These are phyloP conservation scores for Zootoca vivipara DNA, from an alignment of 2,113 vertebrate species.

Conservation along the genomic window DNA sequence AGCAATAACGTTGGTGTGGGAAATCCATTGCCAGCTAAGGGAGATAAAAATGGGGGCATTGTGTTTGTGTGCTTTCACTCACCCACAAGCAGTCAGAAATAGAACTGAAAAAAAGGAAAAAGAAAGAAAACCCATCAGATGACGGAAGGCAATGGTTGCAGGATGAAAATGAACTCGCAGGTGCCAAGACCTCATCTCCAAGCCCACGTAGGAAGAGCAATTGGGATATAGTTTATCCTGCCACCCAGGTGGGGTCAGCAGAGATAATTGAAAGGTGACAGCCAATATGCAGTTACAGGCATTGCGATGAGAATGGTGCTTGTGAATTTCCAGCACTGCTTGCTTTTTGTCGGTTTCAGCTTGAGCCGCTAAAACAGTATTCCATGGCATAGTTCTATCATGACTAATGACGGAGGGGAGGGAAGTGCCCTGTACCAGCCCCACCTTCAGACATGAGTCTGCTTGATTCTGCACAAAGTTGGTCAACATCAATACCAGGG, in stretches of 20 bases:
- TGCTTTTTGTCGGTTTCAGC: slow-evolving; percentile 3
- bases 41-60: neutral
- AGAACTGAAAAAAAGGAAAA: neutral
- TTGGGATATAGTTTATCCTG: neutral
- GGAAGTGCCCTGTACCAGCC: neutral
- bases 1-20: neutral
- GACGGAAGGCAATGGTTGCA: neutral
- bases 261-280: slow-evolving; percentile 53
- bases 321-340: slow-evolving; percentile 38
- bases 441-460: neutral
- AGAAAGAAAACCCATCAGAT: neutral
- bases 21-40: neutral
- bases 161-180: slow-evolving; percentile 6
- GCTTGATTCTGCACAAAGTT: neutral
- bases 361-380: neutral
- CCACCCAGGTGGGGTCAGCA: slow-evolving; percentile 14
- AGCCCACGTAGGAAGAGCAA: slow-evolving; percentile 19
- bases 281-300: slow-evolving; percentile 31
- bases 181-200: slow-evolving; percentile 20
- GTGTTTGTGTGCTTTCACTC: neutral
- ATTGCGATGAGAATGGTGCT: slow-evolving; percentile 17
- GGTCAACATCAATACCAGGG: neutral
- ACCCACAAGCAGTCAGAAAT: neutral
- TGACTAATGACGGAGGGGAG: neutral
- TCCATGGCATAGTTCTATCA: slow-evolving; percentile 1